These are phyloP conservation scores for Choloepus didactylus DNA, from an alignment of 2,797 vertebrate species.

Conservation along the genomic window DNA sequence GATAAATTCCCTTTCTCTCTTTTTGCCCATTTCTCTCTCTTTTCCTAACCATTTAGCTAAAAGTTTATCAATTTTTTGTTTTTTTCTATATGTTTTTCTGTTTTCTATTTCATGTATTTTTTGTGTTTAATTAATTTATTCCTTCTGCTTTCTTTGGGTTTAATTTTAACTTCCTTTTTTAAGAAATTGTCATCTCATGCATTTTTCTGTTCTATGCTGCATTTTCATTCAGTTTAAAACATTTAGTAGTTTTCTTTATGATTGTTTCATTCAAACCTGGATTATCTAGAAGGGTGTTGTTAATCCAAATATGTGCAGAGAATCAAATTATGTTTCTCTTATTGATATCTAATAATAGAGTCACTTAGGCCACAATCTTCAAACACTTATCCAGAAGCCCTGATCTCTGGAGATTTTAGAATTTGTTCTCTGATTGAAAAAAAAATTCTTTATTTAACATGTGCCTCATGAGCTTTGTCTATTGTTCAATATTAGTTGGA, in stretches of 20 bases:
- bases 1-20: background rate
- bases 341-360: background rate
- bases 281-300: background rate
- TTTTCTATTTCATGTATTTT: too few relatives aligned
- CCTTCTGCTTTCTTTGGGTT: too few relatives aligned
- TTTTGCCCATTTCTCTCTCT: background rate
- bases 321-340: background rate
- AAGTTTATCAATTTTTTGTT: background rate
- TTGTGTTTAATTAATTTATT: too few relatives aligned
- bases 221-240: background rate
- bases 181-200: too few relatives aligned
- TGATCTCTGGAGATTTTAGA: background rate
- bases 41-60: background rate
- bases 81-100: background rate
- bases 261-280: background rate
- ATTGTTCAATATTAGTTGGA: background rate
- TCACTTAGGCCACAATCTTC: background rate
- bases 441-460: background rate
- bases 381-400: background rate
- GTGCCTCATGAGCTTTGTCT: background rate
- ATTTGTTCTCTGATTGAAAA: background rate
- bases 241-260: background rate
- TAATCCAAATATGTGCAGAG: background rate
- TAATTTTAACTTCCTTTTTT: too few relatives aligned
- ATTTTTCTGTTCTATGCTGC: background rate